phyloP scores from a whole-genome alignment of 2,797 vertebrate species.

The Lepilemur ruficaudatus region DNA sequence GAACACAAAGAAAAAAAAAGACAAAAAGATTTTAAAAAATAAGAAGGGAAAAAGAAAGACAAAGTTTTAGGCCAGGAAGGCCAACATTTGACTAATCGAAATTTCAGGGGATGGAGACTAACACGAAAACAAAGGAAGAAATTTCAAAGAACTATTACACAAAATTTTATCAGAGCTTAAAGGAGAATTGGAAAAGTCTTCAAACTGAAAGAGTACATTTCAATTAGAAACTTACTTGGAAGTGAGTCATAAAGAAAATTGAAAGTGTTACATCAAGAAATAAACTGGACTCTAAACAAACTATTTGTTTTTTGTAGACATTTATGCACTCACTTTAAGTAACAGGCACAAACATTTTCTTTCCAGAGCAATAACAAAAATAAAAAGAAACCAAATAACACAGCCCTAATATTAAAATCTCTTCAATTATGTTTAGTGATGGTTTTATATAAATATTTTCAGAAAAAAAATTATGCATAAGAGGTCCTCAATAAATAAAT shows the following conservation, averaged over 20 bases:
- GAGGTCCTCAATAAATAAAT: not conserved
- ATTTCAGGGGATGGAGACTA: not conserved
- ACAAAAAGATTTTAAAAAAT: not conserved
- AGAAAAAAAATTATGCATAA: not conserved
- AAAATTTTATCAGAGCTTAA: not conserved
- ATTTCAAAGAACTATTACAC: conserved; percentile 5
- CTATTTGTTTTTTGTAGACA: not conserved
- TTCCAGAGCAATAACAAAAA: not conserved
- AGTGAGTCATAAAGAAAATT: not conserved
- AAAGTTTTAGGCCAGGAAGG: not conserved
- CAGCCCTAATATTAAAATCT: not conserved
- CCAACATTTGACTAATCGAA: not conserved
- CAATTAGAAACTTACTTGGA: not conserved
- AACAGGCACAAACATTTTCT: not conserved
- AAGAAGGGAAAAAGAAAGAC: not conserved
- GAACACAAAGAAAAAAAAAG: not conserved
- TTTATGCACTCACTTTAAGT: not conserved
- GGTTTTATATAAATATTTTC: not conserved
- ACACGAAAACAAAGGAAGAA: not conserved
- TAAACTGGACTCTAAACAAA: not conserved
- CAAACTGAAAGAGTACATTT: not conserved
- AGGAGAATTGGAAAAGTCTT: not conserved
- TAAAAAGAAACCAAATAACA: not conserved
- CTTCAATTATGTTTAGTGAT: not conserved
- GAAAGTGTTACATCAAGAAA: not conserved